Base-by-base conservation (phyloP, 2,797 vertebrate species). In the Erithacus rubecula region DNA sequence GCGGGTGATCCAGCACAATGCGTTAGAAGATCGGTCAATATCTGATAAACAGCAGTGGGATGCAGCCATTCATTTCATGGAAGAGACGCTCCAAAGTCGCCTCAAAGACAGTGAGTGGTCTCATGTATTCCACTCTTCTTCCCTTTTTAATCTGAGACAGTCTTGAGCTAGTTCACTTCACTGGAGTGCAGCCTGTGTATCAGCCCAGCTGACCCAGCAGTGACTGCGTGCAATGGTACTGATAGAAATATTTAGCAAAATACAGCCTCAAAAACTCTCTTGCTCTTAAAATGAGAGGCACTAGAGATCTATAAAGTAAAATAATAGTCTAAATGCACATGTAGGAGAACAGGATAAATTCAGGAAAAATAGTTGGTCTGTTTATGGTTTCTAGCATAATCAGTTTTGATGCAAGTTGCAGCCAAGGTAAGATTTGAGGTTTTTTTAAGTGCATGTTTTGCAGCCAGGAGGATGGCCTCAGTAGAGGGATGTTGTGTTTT, bases 21-120 rank as follows among this genome's bases (percentile, higher is more conserved):
- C 99, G 70, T 97, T 99, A 43, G 99, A 99, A 97, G 99, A 99
- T 86, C 98, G 99, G 34, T 99, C 99, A 76, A 99, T 99, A 96
- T 99, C 99, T 15, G 99, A 99, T 94, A 99, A 99, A 83, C 99
- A 99, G 67, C 99, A 99, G 93, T 99, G 99, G 99, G 99, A 99
- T 52, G 99, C 99, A 59, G 99, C 99, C 36, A 99, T 99, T 95
- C 98, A 99, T 96, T 99, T 99, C 87, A 99, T 99, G 99, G 99
- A 99, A 94, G 99, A 99, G 95, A 99, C 99, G 2, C 97, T 99
- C 83, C 98, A 99, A 69, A 98, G 98, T 37, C 99, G 99, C 53
- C 99, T 99, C 94, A 99, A 98, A 97, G 99, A 99, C 96, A 99
- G 99, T 99, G 98, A 71, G 99, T 98, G 65, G 5, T 81, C 60